Evolutionary conservation across 2,113 vertebrate species (phyloP).

Genomic region (Eubucco bourcierii): DNA sequence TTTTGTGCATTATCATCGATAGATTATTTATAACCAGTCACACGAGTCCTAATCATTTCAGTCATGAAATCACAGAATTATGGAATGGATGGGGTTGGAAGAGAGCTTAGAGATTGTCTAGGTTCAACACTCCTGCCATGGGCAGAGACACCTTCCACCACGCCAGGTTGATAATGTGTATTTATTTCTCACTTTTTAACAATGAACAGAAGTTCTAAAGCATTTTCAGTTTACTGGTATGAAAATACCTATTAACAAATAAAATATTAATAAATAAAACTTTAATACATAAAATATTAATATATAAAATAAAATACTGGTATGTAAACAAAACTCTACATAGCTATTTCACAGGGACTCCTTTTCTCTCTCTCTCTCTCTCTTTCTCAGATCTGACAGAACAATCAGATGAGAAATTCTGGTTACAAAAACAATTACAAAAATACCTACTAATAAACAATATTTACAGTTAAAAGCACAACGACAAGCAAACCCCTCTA

Average conservation of each 20-base stretch:
- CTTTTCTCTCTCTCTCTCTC: neutral
- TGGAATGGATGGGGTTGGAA: too few relatives aligned
- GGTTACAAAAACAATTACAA: neutral
- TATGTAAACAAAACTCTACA: too few relatives aligned
- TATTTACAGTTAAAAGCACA: neutral
- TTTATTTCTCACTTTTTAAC: neutral
- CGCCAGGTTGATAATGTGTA: neutral
- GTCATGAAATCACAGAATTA: too few relatives aligned
- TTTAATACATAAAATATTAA: too few relatives aligned
- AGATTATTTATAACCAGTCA: neutral
- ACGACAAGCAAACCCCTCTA: neutral
- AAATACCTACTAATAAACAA: neutral
- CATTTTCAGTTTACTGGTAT: neutral
- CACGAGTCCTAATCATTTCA: neutral
- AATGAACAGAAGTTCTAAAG: neutral
- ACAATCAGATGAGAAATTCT: neutral
- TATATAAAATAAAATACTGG: too few relatives aligned
- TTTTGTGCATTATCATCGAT: neutral
- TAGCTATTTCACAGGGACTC: rapidly evolving
- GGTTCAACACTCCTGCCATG: too few relatives aligned
- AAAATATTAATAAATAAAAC: too few relatives aligned
- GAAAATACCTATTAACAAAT: neutral
- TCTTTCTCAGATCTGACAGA: neutral
- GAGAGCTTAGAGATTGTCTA: too few relatives aligned
- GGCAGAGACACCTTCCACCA: too few relatives aligned